A percentile compares a stretch with the other conserved stretches of the same genome.
phyloP scores from a whole-genome alignment of 2,797 vertebrate species.

The Pseudochirops cupreus region DNA sequence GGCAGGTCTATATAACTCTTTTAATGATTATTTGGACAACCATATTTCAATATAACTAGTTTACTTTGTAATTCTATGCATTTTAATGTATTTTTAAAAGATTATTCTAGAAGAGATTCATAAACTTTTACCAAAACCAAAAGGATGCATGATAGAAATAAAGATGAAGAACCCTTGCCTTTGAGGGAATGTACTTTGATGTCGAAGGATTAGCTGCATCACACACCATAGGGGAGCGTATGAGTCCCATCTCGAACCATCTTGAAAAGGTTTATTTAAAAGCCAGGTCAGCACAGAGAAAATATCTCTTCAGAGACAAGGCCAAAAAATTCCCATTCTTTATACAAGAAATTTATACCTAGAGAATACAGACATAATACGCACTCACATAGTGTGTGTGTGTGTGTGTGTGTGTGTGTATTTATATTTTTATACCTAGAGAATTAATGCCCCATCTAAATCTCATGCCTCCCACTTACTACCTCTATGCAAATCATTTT shows the following conservation, averaged over 20 bases:
- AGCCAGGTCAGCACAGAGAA: background rate
- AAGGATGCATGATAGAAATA: background rate
- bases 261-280: constrained; percentile 10
- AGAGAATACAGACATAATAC: background rate
- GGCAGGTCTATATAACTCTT: background rate
- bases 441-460: background rate
- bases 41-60: background rate
- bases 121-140: background rate
- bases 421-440: background rate
- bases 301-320: background rate
- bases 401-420: background rate
- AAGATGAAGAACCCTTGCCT: background rate
- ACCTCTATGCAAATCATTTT: background rate
- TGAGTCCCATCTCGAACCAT: background rate
- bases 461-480: background rate
- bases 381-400: background rate
- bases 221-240: background rate
- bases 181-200: background rate
- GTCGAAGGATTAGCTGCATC: background rate
- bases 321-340: background rate
- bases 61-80: background rate
- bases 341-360: background rate
- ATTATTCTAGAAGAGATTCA: background rate
- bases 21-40: background rate
- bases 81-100: background rate